phyloP scores from a whole-genome alignment of 2,888 invertebrate genomes.

The Chydorus sphaericus region DNA sequence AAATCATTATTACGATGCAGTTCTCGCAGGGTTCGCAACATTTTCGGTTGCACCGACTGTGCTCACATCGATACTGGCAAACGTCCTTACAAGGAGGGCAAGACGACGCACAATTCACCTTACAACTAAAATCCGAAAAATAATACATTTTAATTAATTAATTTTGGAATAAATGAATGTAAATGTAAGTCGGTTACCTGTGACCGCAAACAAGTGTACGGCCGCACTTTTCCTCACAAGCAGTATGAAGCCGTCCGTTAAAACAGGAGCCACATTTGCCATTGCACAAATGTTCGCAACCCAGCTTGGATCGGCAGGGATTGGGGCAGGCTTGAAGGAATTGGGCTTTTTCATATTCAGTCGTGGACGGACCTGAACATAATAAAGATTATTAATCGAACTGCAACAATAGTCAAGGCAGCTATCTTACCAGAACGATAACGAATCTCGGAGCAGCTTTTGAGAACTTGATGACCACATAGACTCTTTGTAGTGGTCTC shows the following conservation, averaged over 20 bases:
- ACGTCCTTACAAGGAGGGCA: constrained; percentile 29
- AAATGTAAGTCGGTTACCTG: constrained; percentile 18
- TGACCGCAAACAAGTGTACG: constrained; percentile 46
- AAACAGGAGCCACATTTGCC: constrained; percentile 41
- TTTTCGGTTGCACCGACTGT: constrained; percentile 33
- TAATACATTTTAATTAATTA: too few species aligned
- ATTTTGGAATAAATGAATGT: too few species aligned
- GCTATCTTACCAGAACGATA: too few species aligned
- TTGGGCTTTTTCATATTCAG: background rate
- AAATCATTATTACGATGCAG: constrained; percentile 15
- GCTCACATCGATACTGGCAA: constrained; percentile 34
- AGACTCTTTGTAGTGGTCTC: background rate
- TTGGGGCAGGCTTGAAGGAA: constrained; percentile 28
- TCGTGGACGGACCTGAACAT: too few species aligned
- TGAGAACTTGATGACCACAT: constrained; percentile 10
- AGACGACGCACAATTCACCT: constrained; percentile 22
- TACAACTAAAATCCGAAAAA: too few species aligned
- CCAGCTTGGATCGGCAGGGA: constrained; percentile 32
- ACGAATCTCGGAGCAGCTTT: constrained; percentile 3
- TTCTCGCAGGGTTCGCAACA: constrained; percentile 35
- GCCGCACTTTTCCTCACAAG: constrained; percentile 41
- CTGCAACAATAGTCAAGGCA: too few species aligned
- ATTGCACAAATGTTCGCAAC: constrained; percentile 37
- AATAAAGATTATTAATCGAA: too few species aligned
- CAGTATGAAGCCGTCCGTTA: constrained; percentile 43